A percentile compares a stretch with the other conserved stretches of the same genome.
phyloP scores from a whole-genome alignment of 1,140 invertebrate species.

The Octopus bimaculoides region DNA sequence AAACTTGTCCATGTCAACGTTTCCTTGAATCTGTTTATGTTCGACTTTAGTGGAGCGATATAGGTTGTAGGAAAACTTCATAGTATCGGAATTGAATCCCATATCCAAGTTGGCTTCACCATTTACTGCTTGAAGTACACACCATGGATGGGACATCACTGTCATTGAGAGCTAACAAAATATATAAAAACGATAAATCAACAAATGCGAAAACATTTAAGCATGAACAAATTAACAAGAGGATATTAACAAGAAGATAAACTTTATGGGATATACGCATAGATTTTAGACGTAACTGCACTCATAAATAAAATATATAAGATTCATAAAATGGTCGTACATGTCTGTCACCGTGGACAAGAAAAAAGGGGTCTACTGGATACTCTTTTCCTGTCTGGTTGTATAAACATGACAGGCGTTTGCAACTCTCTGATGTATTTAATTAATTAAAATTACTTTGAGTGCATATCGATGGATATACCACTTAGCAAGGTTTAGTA shows the following conservation, averaged over 20 bases:
- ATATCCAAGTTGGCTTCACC: background rate
- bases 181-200: background rate
- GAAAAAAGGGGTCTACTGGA: constrained; percentile 21
- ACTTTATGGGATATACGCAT: too few relatives aligned
- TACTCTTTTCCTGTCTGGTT: constrained; percentile 8
- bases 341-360: constrained; percentile 17
- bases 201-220: background rate
- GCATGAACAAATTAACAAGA: too few relatives aligned
- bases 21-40: constrained; percentile 3
- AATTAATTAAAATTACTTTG: too few relatives aligned
- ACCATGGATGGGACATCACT: constrained; percentile 2
- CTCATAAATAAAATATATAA: too few relatives aligned
- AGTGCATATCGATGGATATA: too few relatives aligned
- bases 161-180: background rate
- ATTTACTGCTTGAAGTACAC: background rate
- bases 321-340: too few relatives aligned
- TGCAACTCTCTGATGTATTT: too few relatives aligned
- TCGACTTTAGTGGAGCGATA: background rate
- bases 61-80: constrained; percentile 4
- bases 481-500: too few relatives aligned
- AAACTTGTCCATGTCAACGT: constrained; percentile 25
- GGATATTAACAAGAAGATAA: too few relatives aligned
- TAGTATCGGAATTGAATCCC: background rate
- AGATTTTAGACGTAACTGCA: too few relatives aligned
- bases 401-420: too few relatives aligned